Evolutionary conservation across 2,797 vertebrate genomes (phyloP), one percentile per base, ranked within the genome.

Genomic region (Okamejei kenojei): DNA sequence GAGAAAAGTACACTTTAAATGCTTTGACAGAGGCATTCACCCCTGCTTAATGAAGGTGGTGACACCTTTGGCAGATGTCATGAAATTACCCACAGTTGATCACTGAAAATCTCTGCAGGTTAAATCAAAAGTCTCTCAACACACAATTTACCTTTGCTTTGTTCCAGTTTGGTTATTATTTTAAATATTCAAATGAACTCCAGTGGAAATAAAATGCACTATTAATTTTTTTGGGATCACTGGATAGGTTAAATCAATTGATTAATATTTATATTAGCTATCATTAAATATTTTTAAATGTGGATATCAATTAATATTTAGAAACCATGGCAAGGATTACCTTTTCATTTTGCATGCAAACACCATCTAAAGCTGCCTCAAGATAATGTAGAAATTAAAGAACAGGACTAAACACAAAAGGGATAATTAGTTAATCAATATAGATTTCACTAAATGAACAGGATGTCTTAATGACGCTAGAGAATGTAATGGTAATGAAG

Each of bases 361-460:
- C 32, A 10, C 15, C n/a, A 65, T 68, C 21, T 17, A 68, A 63
- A 65, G 61, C 61, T 32, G 84, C 17, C 63, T 68, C 68, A 63
- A 68, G 63, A 68, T 88, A 32, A 88, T 88, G 84, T 35, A 8
- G 13, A 68, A 35, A 88, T 88, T 88, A 88, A 88, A 88, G 84
- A 88, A 88, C n/a, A 35, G 17, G 68, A 63, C 32, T n/a, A 88
- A 88, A 88, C n/a, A 68, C 84, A 68, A 63, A 88, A 95, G 95
- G 96, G 96, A 95, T 96, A 96, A 97, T 97, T 96, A 97, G 96
- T 96, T 95, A 95, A 95, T 96, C 96, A 96, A 93, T 94, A 95
- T 94, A 95, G 95, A 96, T 96, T 95, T 94, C 95, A 95, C 95
- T 95, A 96, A 96, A 96, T 95, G 95, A 96, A 96, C 95, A 94